Percentiles rank a stretch among this genome's conserved stretches.
Evolutionary conservation across 2,113 vertebrate species (phyloP).

Genomic region (Platysternon megacephalum): DNA sequence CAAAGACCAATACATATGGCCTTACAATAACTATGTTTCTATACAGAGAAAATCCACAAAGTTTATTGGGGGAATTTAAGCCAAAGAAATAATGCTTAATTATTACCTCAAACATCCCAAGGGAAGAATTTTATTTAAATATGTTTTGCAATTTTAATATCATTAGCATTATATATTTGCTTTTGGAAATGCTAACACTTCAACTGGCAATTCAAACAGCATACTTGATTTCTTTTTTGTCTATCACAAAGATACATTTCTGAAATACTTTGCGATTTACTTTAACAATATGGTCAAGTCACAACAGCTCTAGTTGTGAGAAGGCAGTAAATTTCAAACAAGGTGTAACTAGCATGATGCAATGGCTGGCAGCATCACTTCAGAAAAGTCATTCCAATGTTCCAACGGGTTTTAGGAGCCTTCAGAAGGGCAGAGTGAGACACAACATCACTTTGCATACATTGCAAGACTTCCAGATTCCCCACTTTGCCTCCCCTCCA

Average conservation of each 20-base stretch:
- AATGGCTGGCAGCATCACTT: neutral
- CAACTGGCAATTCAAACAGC: constrained; percentile 48
- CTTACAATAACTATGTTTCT: constrained; percentile 2
- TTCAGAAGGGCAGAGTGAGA: neutral
- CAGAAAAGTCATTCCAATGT: neutral
- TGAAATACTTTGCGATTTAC: neutral
- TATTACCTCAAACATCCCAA: constrained; percentile 53
- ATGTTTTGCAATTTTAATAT: constrained; percentile 69
- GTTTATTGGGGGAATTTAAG: constrained; percentile 31
- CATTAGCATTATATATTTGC: constrained; percentile 58
- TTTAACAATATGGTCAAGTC: neutral
- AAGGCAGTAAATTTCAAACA: accelerated
- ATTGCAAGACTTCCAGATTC: neutral
- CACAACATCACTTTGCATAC: neutral
- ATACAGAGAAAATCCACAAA: neutral
- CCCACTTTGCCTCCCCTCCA: neutral
- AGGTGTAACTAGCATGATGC: neutral
- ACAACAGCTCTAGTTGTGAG: neutral
- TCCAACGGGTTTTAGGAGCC: neutral
- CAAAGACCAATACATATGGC: neutral
- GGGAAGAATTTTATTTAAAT: constrained; percentile 35
- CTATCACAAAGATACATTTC: neutral
- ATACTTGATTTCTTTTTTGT: constrained; percentile 45
- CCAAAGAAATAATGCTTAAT: constrained; percentile 51
- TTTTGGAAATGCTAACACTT: constrained; percentile 41